phyloP scores from a whole-genome alignment of 2,113 vertebrate genomes.

The Falco punctatus region DNA sequence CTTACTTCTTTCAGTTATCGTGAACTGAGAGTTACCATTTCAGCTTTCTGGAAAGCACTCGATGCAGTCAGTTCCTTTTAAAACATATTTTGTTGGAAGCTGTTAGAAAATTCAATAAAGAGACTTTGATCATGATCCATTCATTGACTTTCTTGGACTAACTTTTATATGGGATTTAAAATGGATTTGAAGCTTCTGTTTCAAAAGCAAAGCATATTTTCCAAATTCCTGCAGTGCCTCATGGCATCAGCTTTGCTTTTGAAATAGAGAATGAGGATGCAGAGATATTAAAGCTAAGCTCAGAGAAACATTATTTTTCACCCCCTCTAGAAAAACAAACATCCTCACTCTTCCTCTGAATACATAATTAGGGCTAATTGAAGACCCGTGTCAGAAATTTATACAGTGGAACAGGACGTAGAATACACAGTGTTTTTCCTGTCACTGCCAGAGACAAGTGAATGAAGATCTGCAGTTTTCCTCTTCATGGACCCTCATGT shows the following conservation, averaged over 20 bases:
- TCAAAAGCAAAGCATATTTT: slow-evolving; percentile 67
- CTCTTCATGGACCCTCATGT: not conserved
- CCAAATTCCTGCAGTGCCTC: slow-evolving; percentile 58
- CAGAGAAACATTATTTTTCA: slow-evolving; percentile 60
- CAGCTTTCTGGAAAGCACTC: slow-evolving; percentile 43
- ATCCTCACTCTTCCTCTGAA: slow-evolving; percentile 47
- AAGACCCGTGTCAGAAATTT: not conserved
- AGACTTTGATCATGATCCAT: slow-evolving; percentile 65
- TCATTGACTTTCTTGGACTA: slow-evolving; percentile 66
- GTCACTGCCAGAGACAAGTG: not conserved
- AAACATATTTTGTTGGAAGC: slow-evolving; percentile 59
- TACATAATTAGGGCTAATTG: slow-evolving; percentile 55
- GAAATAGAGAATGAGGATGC: slow-evolving; percentile 60
- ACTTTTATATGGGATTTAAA: slow-evolving; percentile 70
- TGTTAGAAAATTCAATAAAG: slow-evolving; percentile 64
- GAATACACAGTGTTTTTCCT: not conserved
- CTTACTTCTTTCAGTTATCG: not conserved
- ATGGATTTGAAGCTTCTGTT: slow-evolving; percentile 70
- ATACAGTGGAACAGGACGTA: not conserved
- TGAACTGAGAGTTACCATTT: slow-evolving; percentile 12
- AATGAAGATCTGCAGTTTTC: not conserved
- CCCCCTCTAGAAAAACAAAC: slow-evolving; percentile 58
- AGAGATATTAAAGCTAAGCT: slow-evolving; percentile 64
- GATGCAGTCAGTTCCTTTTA: slow-evolving; percentile 50
- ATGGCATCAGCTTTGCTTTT: slow-evolving; percentile 62